Conservation (phyloP, 2,797 vertebrate species). For the Melanotaenia boesemani region DNA sequence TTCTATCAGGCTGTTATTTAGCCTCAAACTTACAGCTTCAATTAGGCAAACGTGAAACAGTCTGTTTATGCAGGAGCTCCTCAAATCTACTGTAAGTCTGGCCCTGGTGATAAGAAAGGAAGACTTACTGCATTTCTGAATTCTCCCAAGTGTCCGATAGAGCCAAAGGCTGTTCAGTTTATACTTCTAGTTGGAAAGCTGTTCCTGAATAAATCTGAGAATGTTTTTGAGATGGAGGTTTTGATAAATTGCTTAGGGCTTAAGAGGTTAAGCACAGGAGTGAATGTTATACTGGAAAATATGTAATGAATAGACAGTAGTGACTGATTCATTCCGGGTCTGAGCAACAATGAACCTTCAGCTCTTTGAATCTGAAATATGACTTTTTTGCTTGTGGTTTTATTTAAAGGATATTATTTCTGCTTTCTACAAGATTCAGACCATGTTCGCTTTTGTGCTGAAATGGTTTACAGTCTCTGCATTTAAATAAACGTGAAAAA, state of each 20-base stretch:
- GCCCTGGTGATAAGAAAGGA: neutral
- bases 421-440: constrained; percentile 10
- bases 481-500: constrained; percentile 42
- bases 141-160: neutral
- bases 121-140: neutral
- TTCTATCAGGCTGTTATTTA: constrained; percentile 4
- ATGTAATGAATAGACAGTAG: constrained; percentile 30
- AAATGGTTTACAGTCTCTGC: constrained; percentile 2
- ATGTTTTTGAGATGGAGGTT: constrained; percentile 14
- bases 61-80: neutral
- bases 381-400: constrained; percentile 13
- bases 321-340: constrained; percentile 20
- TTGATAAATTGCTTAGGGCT: constrained; percentile 1
- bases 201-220: constrained; percentile 11
- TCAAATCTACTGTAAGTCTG: constrained; percentile 1
- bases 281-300: constrained; percentile 27
- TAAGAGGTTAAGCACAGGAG: constrained; percentile 1
- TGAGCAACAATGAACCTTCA: constrained; percentile 11
- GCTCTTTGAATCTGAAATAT: neutral
- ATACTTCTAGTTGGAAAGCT: neutral
- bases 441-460: neutral
- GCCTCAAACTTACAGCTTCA: constrained; percentile 1
- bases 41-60: constrained; percentile 5
- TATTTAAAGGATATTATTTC: constrained; percentile 10
- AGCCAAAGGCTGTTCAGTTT: neutral